Base-by-base conservation (phyloP, 1,140 invertebrate species). In the Telenomus remus region DNA sequence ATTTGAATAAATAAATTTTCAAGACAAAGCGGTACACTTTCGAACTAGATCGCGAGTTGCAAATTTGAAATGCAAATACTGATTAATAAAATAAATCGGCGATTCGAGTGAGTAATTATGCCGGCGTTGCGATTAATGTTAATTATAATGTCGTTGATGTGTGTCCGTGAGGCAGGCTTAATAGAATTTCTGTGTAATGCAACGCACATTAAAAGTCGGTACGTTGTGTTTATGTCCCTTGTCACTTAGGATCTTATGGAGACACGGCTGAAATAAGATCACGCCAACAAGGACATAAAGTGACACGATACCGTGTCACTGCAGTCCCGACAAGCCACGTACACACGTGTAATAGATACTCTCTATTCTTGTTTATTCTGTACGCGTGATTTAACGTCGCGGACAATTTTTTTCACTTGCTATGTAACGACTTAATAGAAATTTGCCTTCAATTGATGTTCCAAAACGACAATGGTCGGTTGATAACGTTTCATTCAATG, bases 281-380 rank as follows among this genome's bases (percentile, higher is more conserved):
- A 68, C 13, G 50, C 11, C 61, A 68, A 71, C 61, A 51, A 68
- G 74, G 74, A 76, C 66, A 68, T 61, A 60, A 70, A 65, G 73
- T 76, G 73, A 76, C 50, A 57, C 61, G 66, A 76, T 71, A 70
- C 61, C 57, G 56, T 56, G 66, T 70, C 65, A 76, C 60, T 63
- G 34, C 48, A 70, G 39, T 39, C 49, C 60, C 65, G 53, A 66
- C 61, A 65, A 66, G 50, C 19, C 50, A 63, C 48, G 16, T 47
- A 64, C 60, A 65, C 59, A 68, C 60, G 64, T 61, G 66, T 64
- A 70, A 65, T 44, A 65, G 61, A 76, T 76, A 70, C 55, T 53
- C 66, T 60, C 61, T 57, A 61, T 76, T 71, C 55, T 66, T 64
- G 55, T 71, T 66, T 50, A 55, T 60, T 70, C 46, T 44, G 34